Conservation (phyloP, 2,888 invertebrate genomes). For the Flexamia atlantica region DNA sequence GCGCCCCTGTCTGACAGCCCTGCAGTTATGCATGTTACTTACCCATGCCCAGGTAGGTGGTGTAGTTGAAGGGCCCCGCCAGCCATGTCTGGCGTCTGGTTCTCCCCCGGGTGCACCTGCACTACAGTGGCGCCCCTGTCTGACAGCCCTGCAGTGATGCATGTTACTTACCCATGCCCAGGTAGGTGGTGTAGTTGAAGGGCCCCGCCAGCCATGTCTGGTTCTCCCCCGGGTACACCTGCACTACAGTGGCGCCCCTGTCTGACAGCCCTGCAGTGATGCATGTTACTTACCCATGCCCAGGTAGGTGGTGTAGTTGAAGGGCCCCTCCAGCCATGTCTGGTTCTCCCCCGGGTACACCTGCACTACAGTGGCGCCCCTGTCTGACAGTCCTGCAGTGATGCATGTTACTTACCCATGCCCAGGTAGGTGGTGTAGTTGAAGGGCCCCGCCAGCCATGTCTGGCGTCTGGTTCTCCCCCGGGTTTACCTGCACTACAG, state of each 20-base stretch:
- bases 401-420: no score
- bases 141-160: no score
- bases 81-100: constrained; percentile 60
- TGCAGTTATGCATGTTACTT: no score
- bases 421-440: constrained; percentile 61
- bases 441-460: background rate
- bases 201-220: no score
- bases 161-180: no score
- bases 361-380: constrained; percentile 68
- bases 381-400: no score
- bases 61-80: background rate
- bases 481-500: constrained; percentile 67
- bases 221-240: no score
- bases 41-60: constrained; percentile 64
- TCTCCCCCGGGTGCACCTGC: constrained; percentile 67
- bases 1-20: constrained; percentile 68
- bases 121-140: constrained; percentile 68
- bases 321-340: constrained; percentile 69
- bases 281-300: constrained; percentile 67
- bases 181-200: no score
- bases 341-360: constrained; percentile 67
- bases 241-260: no score
- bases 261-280: background rate
- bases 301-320: constrained; percentile 69
- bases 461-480: constrained; percentile 67